Percentiles rank a stretch among this genome's conserved stretches.
Conservation (phyloP, 2,113 vertebrate species). For the Apteryx owenii region DNA sequence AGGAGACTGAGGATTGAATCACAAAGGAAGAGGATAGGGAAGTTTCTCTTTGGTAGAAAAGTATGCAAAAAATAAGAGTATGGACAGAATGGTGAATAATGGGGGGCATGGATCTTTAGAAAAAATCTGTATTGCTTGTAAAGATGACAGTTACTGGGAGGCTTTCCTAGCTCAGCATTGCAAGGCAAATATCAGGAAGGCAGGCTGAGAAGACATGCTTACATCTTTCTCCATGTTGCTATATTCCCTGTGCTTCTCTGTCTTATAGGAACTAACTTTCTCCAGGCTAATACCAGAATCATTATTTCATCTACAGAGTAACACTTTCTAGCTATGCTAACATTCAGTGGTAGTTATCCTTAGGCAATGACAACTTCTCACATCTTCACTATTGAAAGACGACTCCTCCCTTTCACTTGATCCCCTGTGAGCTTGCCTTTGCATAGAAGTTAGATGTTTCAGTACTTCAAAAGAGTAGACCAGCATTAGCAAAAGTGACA, state of each 20-base stretch:
- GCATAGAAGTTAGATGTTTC: not conserved
- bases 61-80: not conserved
- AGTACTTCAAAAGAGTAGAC: slow-evolving; percentile 8
- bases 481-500: slow-evolving; percentile 30
- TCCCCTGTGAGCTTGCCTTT: slow-evolving; percentile 10
- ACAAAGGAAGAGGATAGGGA: not conserved
- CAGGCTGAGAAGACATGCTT: not conserved
- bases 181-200: not conserved
- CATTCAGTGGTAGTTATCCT: not conserved
- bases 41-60: not conserved
- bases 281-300: not conserved
- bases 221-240: not conserved
- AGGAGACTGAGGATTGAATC: not conserved
- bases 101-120: not conserved
- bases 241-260: not conserved
- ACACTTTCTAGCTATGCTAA: not conserved
- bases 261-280: not conserved
- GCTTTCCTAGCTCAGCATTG: not conserved
- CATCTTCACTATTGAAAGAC: not conserved
- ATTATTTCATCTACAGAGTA: not conserved
- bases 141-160: not conserved
- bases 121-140: not conserved
- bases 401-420: not conserved
- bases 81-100: not conserved
- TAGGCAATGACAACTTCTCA: not conserved